A percentile compares a stretch with the other conserved stretches of the same genome.
phyloP scores from a whole-genome alignment of 1,140 invertebrate genomes.

The Bradynema listronoti region DNA sequence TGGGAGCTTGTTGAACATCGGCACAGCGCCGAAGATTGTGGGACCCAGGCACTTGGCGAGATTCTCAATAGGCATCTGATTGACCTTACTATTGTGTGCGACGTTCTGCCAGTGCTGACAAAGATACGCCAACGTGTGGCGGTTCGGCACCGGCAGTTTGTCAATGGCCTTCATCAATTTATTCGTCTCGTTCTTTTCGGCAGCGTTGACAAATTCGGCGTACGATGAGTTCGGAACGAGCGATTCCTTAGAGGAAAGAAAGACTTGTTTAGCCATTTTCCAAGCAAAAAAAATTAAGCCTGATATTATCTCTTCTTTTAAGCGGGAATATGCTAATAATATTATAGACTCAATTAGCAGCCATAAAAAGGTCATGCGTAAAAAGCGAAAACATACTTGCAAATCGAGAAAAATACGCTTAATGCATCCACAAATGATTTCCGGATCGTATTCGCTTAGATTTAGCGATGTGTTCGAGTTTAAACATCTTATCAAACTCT shows the following conservation, averaged over 20 bases:
- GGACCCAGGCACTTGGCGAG: conserved; percentile 1
- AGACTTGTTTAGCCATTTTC: too few species aligned
- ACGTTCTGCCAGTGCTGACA: conserved; percentile 71
- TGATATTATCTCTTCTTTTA: too few species aligned
- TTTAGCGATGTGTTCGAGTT: conserved; percentile 10
- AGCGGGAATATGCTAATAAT: too few species aligned
- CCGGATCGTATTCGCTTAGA: conserved; percentile 64
- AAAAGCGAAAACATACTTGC: too few species aligned
- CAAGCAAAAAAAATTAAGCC: too few species aligned
- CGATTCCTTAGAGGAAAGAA: conserved; percentile 67
- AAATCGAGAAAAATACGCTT: conserved; percentile 69
- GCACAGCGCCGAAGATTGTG: conserved; percentile 10
- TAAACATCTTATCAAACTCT: conserved; percentile 3
- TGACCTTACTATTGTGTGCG: conserved; percentile 6
- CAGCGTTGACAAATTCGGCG: conserved; percentile 68
- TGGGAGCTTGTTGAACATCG: too few species aligned
- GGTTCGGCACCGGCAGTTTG: conserved; percentile 73
- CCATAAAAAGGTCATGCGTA: too few species aligned
- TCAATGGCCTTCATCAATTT: conserved; percentile 68
- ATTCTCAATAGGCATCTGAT: conserved; percentile 20
- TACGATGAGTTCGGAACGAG: conserved; percentile 71
- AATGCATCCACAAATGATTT: conserved; percentile 74
- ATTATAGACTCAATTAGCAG: too few species aligned
- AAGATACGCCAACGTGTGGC: conserved; percentile 77
- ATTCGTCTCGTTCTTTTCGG: conserved; percentile 60